phyloP scores from a whole-genome alignment of 2,888 invertebrate species.

The Nesidiocoris tenuis region DNA sequence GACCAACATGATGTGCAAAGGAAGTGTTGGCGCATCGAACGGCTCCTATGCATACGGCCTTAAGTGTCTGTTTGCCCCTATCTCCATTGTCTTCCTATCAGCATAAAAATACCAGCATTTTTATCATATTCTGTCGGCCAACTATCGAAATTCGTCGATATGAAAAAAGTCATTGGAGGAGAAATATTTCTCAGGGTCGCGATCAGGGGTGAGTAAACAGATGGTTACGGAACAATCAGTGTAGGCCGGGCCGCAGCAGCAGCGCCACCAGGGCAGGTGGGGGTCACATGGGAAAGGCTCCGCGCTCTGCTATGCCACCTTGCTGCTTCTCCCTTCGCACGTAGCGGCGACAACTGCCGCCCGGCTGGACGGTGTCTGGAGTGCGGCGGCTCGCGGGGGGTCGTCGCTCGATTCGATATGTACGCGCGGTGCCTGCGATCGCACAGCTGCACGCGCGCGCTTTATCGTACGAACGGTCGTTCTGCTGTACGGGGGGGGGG shows the following conservation, averaged over 20 bases:
- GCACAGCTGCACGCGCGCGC: slow-evolving; percentile 13
- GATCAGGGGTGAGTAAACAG: slow-evolving; percentile 6
- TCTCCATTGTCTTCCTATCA: not conserved
- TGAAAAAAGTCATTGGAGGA: not conserved
- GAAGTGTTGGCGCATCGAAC: too few relatives aligned
- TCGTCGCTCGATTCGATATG: not conserved
- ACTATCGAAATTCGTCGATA: not conserved
- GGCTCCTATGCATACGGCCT: too few relatives aligned
- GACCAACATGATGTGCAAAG: too few relatives aligned
- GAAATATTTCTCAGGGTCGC: slow-evolving; percentile 30
- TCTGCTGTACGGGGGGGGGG: too few relatives aligned
- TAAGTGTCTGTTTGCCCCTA: too few relatives aligned
- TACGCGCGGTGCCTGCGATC: not conserved
- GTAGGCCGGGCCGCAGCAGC: not conserved
- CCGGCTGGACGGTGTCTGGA: not conserved
- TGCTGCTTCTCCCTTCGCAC: not conserved
- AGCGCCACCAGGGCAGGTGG: slow-evolving; percentile 12
- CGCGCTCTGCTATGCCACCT: slow-evolving; percentile 5
- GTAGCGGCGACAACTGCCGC: not conserved
- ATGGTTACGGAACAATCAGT: slow-evolving; percentile 19
- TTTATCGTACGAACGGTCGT: slow-evolving; percentile 5
- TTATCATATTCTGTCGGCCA: not conserved
- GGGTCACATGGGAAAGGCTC: slow-evolving; percentile 14
- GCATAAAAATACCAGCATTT: not conserved
- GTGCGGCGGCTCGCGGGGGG: slow-evolving; percentile 12